Base-by-base conservation (phyloP, 1,140 invertebrate genomes). In the Trichoplusia ni region DNA sequence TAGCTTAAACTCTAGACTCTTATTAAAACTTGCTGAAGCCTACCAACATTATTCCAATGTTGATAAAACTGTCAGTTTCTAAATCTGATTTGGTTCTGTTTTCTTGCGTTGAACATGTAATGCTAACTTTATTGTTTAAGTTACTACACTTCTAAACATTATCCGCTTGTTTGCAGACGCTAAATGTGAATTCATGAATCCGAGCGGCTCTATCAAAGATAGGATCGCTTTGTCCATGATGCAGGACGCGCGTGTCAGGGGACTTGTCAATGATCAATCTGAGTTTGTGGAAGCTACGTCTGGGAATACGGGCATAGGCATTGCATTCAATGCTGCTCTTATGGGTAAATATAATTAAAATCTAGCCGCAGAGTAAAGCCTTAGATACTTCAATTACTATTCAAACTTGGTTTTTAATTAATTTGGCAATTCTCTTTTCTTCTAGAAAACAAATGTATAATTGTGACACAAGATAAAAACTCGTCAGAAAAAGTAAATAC, bases 381-480 rank as follows among this genome's bases (percentile, higher is more conserved):
- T n/a, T n/a, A n/a, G n/a, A n/a, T n/a, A n/a, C n/a, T n/a, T n/a
- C n/a, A n/a, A n/a, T n/a, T n/a, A n/a, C n/a, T n/a, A n/a, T n/a
- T n/a, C n/a, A n/a, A n/a, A n/a, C n/a, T n/a, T n/a, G n/a, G n/a
- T n/a, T n/a, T n/a, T n/a, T n/a, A n/a, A n/a, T n/a, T n/a, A n/a
- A n/a, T n/a, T n/a, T n/a, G n/a, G n/a, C n/a, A n/a, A n/a, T n/a
- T n/a, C n/a, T 40, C 16, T 40, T 40, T 7, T 2, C 21, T 47
- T 58, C 13, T 33, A 91, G 92, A 97, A 0, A 99, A 99, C 84
- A 93, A 94, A 61, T 99, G 98, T 84, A 95, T 98, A 21, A 99
- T 99, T 81, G 97, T 99, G 0, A 98, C 99, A 95, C 97, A 98
- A 0, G 96, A 98, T 79, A 99, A 99, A 91, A 99, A 99, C 97